phyloP scores from a whole-genome alignment of 2,888 invertebrate genomes.

The Smittia sp. region DNA sequence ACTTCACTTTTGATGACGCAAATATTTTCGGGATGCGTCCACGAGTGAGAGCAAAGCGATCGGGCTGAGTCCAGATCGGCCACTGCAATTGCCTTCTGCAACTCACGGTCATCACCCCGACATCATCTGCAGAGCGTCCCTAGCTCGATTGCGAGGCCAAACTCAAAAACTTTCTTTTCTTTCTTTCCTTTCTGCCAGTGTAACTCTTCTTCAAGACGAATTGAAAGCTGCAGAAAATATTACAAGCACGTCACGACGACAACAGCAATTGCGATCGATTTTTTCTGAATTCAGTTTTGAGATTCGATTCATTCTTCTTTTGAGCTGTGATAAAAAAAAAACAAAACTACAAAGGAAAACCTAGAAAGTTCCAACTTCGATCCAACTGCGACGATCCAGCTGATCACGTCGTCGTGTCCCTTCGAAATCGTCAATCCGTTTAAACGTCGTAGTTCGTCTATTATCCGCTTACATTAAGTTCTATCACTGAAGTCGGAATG shows the following conservation, averaged over 20 bases:
- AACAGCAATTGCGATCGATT: slow-evolving; percentile 15
- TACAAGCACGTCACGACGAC: background rate
- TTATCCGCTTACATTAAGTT: background rate
- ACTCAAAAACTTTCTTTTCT: slow-evolving; percentile 22
- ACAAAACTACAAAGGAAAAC: slow-evolving; percentile 8
- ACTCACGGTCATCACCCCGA: background rate
- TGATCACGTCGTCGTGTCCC: background rate
- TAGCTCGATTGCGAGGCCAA: background rate
- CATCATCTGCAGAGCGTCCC: background rate
- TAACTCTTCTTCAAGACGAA: background rate
- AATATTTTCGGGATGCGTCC: background rate
- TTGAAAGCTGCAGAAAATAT: background rate
- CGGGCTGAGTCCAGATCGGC: no score
- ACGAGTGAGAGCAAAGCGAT: no score
- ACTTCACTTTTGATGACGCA: slow-evolving; percentile 25
- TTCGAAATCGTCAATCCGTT: background rate
- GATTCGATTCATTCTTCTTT: slow-evolving; percentile 17
- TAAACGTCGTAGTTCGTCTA: background rate
- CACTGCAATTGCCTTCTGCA: no score
- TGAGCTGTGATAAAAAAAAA: slow-evolving; percentile 38
- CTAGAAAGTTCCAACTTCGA: background rate
- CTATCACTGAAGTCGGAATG: background rate
- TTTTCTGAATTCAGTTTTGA: slow-evolving; percentile 16
- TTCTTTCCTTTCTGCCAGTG: background rate
- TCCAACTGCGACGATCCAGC: background rate